phyloP scores from a whole-genome alignment of 2,113 vertebrate species.

The Osmerus mordax region DNA sequence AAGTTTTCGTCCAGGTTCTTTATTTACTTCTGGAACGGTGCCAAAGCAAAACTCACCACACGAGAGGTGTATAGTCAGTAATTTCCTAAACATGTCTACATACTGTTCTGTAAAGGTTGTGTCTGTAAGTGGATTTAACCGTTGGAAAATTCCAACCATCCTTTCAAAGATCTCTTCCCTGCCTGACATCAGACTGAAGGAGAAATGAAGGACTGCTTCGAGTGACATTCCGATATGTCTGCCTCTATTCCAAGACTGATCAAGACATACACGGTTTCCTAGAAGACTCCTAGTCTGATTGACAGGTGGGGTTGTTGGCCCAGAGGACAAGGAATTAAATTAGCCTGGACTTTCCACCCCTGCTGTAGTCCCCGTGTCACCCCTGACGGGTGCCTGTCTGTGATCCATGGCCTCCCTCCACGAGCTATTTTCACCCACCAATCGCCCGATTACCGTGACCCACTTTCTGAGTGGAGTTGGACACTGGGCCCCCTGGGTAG shows the following conservation, averaged over 20 bases:
- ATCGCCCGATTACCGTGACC: not conserved
- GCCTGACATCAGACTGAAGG: no score
- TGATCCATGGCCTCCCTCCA: not conserved
- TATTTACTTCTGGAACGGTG: not conserved
- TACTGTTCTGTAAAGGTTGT: no score
- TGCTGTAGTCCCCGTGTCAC: not conserved
- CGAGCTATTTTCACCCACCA: slow-evolving; percentile 1
- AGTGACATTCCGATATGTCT: no score
- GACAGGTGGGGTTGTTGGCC: not conserved
- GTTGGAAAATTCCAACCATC: no score
- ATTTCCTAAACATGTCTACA: no score
- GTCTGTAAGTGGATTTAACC: no score
- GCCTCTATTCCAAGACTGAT: no score
- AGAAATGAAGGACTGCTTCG: no score
- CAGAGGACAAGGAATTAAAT: not conserved
- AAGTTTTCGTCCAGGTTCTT: not conserved
- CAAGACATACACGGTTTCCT: not conserved
- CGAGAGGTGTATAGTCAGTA: no score
- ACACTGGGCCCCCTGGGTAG: not conserved
- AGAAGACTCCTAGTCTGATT: not conserved
- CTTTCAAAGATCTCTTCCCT: no score
- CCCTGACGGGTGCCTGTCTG: not conserved
- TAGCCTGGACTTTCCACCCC: not conserved
- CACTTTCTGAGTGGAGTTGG: not conserved
- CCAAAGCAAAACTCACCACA: not conserved